Base-by-base conservation (phyloP, 2,888 invertebrate species). In the Drosophila quinaria region DNA sequence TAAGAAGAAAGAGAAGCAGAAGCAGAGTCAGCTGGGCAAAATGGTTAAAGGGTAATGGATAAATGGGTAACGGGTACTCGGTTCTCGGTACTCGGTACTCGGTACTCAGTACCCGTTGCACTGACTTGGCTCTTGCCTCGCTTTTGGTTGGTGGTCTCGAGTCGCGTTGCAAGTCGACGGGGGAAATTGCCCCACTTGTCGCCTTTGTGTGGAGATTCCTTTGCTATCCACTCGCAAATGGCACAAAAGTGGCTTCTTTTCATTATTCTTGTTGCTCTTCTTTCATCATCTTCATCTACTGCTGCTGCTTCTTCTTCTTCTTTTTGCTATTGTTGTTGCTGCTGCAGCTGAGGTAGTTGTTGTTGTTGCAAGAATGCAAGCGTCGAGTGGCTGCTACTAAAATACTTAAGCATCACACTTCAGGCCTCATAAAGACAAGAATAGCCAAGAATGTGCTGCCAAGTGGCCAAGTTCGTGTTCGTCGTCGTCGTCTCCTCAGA, bases 161-260 rank as follows among this genome's bases (percentile, higher is more conserved):
- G 46, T 58, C 58, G 61, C 68, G 70, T 59, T 47, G 29, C 29
- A 25, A 25, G 25, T 25, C 29, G 50, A 69, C 81, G 68, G 74
- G 75, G 82, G 68, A 85, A 86, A 86, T 89, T 89, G 84, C 86
- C 86, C 78, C 74, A 86, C 86, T 86, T 86, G 83, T 71, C 86
- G 82, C 86, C 69, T 79, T 81, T 81, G 86, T 81, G 74, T 74
- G 69, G 67, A 78, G 80, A 77, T 78, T 69, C 72, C 75, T 78
- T 82, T 88, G 82, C 83, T 74, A 82, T 80, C 80, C 80, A 64
- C 67, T 80, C 65, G 65, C 83, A 86, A 84, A 88, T 88, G 88
- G 86, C 78, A 71, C 71, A 82, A 82, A 87, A 84, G 83, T 84
- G 83, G 83, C 88, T 73, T 54, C 74, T 64, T 71, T 70, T 74